phyloP scores from a whole-genome alignment of 2,113 vertebrate species.

The Gallinago undulata region DNA sequence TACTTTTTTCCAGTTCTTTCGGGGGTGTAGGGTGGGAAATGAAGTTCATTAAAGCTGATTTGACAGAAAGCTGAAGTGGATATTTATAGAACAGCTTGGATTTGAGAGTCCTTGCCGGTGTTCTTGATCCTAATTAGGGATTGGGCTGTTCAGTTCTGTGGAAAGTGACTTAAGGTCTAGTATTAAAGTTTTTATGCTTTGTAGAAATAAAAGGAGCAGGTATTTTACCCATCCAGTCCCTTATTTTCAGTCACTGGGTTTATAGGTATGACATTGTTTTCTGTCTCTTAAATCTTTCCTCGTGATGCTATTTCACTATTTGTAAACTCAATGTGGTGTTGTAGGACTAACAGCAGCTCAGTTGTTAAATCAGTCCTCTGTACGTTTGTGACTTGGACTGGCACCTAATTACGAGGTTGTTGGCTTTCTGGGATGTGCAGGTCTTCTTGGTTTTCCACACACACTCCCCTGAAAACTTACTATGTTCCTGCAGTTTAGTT shows the following conservation, averaged over 20 bases:
- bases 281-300: neutral
- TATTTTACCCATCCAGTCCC: neutral
- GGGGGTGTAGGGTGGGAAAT: neutral
- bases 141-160: neutral
- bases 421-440: neutral
- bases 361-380: neutral
- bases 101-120: neutral
- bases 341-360: neutral
- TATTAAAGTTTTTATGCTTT: neutral
- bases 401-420: neutral
- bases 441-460: neutral
- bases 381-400: neutral
- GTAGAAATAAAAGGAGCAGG: neutral
- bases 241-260: neutral
- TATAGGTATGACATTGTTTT: neutral
- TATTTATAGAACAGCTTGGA: neutral
- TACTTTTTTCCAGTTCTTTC: neutral
- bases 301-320: neutral
- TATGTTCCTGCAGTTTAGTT: neutral
- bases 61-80: neutral
- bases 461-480: rapidly evolving
- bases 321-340: neutral
- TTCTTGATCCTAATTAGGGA: neutral
- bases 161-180: neutral
- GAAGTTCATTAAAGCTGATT: neutral